Evolutionary conservation across 2,888 invertebrate genomes (phyloP).

Genomic region (Serripes groenlandicus): DNA sequence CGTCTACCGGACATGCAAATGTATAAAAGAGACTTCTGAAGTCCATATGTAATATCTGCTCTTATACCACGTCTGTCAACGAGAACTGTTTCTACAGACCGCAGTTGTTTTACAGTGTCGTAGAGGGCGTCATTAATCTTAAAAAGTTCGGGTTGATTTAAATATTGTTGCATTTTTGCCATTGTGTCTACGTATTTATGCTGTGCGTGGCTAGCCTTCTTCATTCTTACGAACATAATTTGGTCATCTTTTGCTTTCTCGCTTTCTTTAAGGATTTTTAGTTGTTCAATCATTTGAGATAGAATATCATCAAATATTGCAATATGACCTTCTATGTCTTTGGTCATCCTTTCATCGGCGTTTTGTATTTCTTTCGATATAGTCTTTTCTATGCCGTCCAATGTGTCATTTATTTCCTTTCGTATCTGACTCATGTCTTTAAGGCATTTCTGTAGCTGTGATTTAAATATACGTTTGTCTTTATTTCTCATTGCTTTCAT

Average conservation of each 20-base stretch:
- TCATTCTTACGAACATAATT: constrained; percentile 5
- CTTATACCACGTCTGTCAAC: not conserved
- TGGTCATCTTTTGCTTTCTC: constrained; percentile 8
- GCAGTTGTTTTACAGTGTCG: not conserved
- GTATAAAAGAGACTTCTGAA: not conserved
- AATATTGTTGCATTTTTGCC: not conserved
- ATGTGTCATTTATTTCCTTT: not conserved
- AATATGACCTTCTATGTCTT: constrained; percentile 1
- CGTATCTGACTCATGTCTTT: not conserved
- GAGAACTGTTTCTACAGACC: too few species aligned
- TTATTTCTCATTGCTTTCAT: not conserved
- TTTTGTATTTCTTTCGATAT: not conserved
- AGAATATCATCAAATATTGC: not conserved
- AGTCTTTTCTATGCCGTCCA: not conserved
- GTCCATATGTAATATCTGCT: too few species aligned
- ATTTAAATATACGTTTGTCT: not conserved
- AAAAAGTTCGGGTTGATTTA: not conserved
- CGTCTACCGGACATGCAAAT: not conserved
- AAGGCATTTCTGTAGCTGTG: not conserved
- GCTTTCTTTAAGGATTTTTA: not conserved
- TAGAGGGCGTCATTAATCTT: not conserved
- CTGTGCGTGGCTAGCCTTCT: not conserved
- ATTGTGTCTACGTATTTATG: not conserved
- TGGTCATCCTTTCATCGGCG: not conserved
- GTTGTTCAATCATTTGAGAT: not conserved